A percentile compares a stretch with the other conserved stretches of the same genome.
Evolutionary conservation across 1,140 invertebrate species (phyloP).

Genomic region (Hetaerina americana): DNA sequence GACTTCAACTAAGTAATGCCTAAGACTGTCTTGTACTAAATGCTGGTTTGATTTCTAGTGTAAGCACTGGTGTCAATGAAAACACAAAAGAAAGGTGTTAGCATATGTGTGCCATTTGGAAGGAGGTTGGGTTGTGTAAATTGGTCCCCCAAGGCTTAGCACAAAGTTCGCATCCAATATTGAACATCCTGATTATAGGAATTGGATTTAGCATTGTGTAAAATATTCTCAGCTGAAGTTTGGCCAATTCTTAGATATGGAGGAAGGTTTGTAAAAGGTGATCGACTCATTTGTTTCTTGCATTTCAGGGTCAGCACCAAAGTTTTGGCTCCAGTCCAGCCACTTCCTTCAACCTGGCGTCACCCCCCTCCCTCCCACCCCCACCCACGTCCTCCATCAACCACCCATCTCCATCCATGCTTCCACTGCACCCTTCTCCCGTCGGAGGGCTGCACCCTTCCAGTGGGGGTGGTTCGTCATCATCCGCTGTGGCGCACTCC

Average conservation of each 20-base stretch:
- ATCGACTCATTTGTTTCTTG: not conserved
- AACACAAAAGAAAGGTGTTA: no score
- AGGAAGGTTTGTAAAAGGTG: not conserved
- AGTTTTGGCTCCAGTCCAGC: conserved; percentile 52
- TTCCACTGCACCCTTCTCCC: conserved; percentile 61
- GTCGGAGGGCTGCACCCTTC: conserved; percentile 41
- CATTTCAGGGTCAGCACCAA: conserved; percentile 29
- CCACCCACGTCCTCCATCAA: conserved; percentile 37
- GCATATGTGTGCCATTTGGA: no score
- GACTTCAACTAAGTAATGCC: no score
- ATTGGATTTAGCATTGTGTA: no score
- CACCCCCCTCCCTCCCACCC: conserved; percentile 51
- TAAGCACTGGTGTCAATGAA: no score
- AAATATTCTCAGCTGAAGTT: no score
- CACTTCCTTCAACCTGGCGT: conserved; percentile 70
- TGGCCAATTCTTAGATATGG: not conserved
- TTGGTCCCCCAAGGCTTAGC: no score
- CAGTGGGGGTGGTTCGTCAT: not conserved
- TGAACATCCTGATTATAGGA: no score
- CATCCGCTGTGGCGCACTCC: conserved; percentile 23
- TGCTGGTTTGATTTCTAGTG: no score
- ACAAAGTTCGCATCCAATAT: no score
- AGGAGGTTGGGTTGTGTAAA: no score
- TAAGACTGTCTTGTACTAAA: no score
- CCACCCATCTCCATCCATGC: conserved; percentile 52